Evolutionary conservation across 2,797 vertebrate species (phyloP).

Genomic region (Pteronotus mesoamericanus): DNA sequence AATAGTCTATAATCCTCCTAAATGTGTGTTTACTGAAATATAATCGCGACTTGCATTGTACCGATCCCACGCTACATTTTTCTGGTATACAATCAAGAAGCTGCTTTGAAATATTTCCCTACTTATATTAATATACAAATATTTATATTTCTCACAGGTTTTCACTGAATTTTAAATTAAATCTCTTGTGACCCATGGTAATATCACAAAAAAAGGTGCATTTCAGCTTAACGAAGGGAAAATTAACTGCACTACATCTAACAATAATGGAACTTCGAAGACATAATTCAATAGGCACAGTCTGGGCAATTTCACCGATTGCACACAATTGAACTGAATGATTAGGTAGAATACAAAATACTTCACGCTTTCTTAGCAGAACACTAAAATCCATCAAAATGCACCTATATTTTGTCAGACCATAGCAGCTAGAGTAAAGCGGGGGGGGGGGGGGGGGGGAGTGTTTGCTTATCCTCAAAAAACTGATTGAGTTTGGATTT

Average conservation of each 20-base stretch:
- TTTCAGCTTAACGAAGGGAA: neutral
- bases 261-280: neutral
- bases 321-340: neutral
- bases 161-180: slow-evolving; percentile 6
- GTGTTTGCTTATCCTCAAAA: neutral
- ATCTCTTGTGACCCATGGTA: neutral
- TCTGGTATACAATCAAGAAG: neutral
- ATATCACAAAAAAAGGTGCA: neutral
- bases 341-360: neutral
- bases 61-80: neutral
- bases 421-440: neutral
- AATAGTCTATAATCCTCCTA: neutral
- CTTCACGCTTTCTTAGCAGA: neutral
- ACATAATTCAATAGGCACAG: neutral
- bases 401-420: neutral
- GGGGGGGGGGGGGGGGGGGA: neutral
- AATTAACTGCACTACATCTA: neutral
- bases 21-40: neutral
- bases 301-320: neutral
- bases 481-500: neutral
- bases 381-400: neutral
- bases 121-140: neutral
- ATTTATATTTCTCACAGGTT: neutral
- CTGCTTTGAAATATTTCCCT: neutral
- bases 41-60: neutral